Percentiles rank a stretch among this genome's conserved stretches.
Conservation (phyloP, 2,113 vertebrate species). For the Phalacrocorax carbo region DNA sequence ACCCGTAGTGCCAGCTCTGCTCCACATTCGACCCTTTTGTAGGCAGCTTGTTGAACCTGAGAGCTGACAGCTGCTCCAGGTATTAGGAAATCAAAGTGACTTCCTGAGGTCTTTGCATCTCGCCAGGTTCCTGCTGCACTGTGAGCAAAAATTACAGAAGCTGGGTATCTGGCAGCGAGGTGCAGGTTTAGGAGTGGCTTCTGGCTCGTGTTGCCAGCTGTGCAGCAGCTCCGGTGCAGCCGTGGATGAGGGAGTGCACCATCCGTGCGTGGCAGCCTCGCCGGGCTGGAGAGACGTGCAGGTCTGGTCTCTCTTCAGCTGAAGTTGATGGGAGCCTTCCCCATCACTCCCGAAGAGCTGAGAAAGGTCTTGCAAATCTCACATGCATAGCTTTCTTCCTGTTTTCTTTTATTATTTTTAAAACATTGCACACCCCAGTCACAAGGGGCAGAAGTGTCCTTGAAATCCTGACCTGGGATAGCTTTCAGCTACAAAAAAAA, state of each 20-base stretch:
- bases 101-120: neutral
- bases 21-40: neutral
- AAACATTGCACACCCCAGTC: neutral
- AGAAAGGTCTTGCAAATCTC: neutral
- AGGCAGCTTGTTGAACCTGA: neutral
- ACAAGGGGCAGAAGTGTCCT: neutral
- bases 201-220: neutral
- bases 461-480: neutral
- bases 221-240: neutral
- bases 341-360: neutral
- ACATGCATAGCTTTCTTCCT: neutral
- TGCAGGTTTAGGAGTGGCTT: neutral
- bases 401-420: neutral
- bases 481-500: neutral
- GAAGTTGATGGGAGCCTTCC: neutral
- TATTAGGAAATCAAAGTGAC: neutral
- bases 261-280: rapidly evolving
- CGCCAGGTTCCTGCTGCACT: neutral
- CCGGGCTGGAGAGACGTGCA: neutral
- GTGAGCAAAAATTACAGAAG: neutral
- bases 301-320: neutral
- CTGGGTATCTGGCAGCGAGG: neutral
- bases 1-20: neutral
- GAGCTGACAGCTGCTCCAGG: neutral
- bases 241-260: rapidly evolving